Evolutionary conservation across 2,113 vertebrate species (phyloP), one percentile per base, ranked within the genome.

Genomic region (Panthera uncia): DNA sequence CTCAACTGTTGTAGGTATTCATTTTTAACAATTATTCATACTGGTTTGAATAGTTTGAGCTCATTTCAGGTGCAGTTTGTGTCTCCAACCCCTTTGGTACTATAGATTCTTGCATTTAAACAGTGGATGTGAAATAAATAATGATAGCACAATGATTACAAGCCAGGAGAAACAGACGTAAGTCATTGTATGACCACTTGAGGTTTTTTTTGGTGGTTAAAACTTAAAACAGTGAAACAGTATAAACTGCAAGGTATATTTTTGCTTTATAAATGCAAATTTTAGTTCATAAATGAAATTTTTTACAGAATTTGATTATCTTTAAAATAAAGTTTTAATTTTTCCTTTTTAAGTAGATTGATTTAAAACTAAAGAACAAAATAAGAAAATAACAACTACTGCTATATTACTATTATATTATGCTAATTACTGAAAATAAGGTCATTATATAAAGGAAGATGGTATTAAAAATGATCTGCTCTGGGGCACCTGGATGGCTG

Each of bases 301-400:
- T 38, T 87, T 78, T 76, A 38, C 33, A 73, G 45, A 50, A 90
- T 78, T 74, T 74, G 11, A 33, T 16, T 76, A 78, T 81, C 11
- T 81, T 94, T 50, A 89, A 95, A 69, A 65, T 91, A 65, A 29
- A 73, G 57, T 66, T 69, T 27, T 82, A 5, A 5, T 48, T 91
- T 41, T 80, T 69, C 21, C 57, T 61, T 92, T 55, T 50, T 41
- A 83, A 63, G 13, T 80, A 69, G 85, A 76, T 71, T 91, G 31
- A 71, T 71, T 95, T 73, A 61, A 91, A 94, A 25, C 45, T 50
- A 50, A 79, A 71, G 69, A 93, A n/a, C 33, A 90, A 88, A 65
- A 74, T 50, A 61, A 33, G 3, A 80, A 89, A 69, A 95, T 45
- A 15, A 38, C 15, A 78, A 14, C 61, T 33, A 52, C 76, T 61